phyloP scores from a whole-genome alignment of 2,888 invertebrate species.

The Drosophila diplacantha region DNA sequence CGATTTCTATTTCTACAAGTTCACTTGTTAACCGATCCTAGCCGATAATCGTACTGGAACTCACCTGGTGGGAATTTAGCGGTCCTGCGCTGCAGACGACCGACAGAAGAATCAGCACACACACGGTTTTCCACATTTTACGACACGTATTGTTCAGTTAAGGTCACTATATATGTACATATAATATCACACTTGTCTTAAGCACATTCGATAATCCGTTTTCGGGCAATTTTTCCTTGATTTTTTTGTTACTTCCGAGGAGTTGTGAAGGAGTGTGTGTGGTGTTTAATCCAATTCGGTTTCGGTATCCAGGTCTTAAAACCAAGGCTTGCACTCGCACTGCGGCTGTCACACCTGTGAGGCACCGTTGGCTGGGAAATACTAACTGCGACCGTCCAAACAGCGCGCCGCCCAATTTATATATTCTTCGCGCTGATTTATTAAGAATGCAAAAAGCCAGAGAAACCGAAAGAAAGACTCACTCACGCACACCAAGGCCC shows the following conservation, averaged over 20 bases:
- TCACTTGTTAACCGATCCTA: not conserved
- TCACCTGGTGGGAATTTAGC: constrained; percentile 72
- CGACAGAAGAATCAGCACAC: constrained; percentile 66
- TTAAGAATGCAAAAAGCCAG: constrained; percentile 78
- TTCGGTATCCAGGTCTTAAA: constrained; percentile 34
- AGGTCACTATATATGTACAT: constrained; percentile 13
- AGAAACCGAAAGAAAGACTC: constrained; percentile 51
- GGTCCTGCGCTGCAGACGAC: constrained; percentile 74
- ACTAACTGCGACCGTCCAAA: constrained; percentile 77
- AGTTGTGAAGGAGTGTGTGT: constrained; percentile 1
- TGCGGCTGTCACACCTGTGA: constrained; percentile 69
- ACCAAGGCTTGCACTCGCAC: constrained; percentile 77
- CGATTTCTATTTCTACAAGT: not conserved
- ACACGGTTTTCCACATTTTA: constrained; percentile 69
- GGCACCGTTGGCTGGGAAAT: constrained; percentile 78
- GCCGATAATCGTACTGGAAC: not conserved
- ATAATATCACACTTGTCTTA: constrained; percentile 21
- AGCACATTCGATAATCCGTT: constrained; percentile 19
- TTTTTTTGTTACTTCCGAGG: constrained; percentile 25
- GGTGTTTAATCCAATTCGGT: constrained; percentile 32
- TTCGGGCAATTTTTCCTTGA: not conserved
- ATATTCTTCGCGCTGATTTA: constrained; percentile 78
- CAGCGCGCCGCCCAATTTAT: constrained; percentile 77
- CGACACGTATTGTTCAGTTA: constrained; percentile 34
- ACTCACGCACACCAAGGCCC: constrained; percentile 25